Conservation (phyloP, 2,888 invertebrate species). For the Drosophila helvetica region DNA sequence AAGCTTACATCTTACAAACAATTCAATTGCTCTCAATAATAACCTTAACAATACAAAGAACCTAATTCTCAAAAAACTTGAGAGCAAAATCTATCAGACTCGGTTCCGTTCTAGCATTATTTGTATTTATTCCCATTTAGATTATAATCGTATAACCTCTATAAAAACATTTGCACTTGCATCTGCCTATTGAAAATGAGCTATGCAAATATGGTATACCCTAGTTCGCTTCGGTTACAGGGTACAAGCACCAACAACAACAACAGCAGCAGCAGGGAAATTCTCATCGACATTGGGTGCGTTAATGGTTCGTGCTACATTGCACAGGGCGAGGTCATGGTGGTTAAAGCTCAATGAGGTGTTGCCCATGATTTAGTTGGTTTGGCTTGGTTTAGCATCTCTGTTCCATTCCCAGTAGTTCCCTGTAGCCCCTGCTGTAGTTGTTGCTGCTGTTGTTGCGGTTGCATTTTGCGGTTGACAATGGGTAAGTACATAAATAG, state of each 20-base stretch:
- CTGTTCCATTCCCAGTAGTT: constrained; percentile 7
- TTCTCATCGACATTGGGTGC: constrained; percentile 36
- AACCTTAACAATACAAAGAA: too few species aligned
- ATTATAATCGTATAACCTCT: too few species aligned
- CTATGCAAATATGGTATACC: not conserved
- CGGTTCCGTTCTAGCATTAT: too few species aligned
- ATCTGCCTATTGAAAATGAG: not conserved
- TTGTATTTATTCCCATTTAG: too few species aligned
- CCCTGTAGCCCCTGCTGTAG: not conserved
- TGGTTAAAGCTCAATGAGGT: constrained; percentile 73
- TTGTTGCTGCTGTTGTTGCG: constrained; percentile 25
- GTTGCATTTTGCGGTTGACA: constrained; percentile 27
- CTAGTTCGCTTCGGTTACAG: not conserved
- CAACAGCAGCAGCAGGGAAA: not conserved
- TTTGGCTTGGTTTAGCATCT: constrained; percentile 18
- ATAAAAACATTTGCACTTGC: too few species aligned
- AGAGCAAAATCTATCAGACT: too few species aligned
- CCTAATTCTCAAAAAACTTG: too few species aligned
- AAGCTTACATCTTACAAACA: too few species aligned
- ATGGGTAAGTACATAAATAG: not conserved
- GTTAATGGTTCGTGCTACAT: constrained; percentile 67
- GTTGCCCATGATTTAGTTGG: constrained; percentile 66
- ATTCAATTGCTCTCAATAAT: too few species aligned
- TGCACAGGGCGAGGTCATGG: constrained; percentile 60
- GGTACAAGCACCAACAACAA: constrained; percentile 4